Evolutionary conservation across 37 sponge, comb jelly and placozoan species (phyloP).

Genomic region (Oscarella lobularis): DNA sequence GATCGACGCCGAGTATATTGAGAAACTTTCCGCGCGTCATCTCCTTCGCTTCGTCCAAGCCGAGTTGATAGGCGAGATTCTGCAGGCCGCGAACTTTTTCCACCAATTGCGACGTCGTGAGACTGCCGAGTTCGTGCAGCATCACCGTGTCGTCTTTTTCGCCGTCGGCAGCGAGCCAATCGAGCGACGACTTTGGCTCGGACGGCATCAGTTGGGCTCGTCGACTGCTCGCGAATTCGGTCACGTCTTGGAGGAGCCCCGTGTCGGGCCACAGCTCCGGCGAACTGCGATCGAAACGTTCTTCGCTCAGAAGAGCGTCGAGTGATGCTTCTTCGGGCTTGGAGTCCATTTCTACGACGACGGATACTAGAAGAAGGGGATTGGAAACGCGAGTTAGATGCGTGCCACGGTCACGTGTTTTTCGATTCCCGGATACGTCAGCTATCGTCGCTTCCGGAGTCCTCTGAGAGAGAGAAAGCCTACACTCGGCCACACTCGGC

Average conservation of each 20-base stretch:
- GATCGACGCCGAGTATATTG: slow-evolving; percentile 14
- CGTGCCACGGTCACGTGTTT: too few relatives aligned
- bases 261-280: background rate
- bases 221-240: background rate
- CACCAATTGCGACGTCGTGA: slow-evolving; percentile 51
- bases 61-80: slow-evolving; percentile 55
- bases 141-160: background rate
- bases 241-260: background rate
- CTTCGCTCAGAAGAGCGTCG: background rate
- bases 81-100: slow-evolving; percentile 50
- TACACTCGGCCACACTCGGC: too few relatives aligned
- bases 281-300: background rate
- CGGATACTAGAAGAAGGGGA: too few relatives aligned
- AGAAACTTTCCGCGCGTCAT: slow-evolving; percentile 41
- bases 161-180: background rate
- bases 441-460: too few relatives aligned
- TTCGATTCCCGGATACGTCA: too few relatives aligned
- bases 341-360: too few relatives aligned
- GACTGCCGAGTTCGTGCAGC: slow-evolving; percentile 32
- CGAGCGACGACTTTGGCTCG: background rate
- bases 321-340: background rate
- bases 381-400: too few relatives aligned
- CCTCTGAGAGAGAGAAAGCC: too few relatives aligned
- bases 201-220: background rate
- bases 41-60: slow-evolving; percentile 46